These are phyloP conservation scores for Hydrophis major DNA, from an alignment of 2,797 vertebrate genomes.

Conservation along the genomic window DNA sequence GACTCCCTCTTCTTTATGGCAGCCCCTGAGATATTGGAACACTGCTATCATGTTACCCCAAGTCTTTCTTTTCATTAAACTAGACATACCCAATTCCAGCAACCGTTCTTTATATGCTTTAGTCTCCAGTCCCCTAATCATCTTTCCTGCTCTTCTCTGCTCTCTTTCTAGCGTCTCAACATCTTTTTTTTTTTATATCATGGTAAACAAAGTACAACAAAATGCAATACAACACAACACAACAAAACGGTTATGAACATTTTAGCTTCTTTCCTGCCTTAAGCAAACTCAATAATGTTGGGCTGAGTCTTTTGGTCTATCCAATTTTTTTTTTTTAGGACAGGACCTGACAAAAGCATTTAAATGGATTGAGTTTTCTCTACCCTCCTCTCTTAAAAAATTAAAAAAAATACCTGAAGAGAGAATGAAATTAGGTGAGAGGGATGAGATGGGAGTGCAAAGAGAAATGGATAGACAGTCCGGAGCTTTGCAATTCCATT, in stretches of 20 bases:
- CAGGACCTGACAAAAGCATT: slow-evolving; percentile 59
- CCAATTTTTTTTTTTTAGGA: slow-evolving; percentile 37
- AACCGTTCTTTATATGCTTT: background rate
- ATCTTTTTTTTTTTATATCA: background rate
- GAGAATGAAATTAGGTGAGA: slow-evolving; percentile 37
- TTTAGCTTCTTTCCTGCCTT: slow-evolving; percentile 39
- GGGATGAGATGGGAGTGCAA: background rate
- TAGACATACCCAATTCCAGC: too few relatives aligned
- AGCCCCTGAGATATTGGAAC: too few relatives aligned
- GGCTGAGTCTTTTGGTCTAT: slow-evolving; percentile 30
- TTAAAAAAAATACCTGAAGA: background rate
- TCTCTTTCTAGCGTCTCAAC: background rate
- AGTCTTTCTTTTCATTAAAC: too few relatives aligned
- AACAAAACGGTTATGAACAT: slow-evolving; percentile 1
- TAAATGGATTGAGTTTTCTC: slow-evolving; percentile 42
- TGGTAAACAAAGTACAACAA: background rate
- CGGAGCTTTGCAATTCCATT: slow-evolving; percentile 36
- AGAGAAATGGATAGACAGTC: slow-evolving; percentile 19
- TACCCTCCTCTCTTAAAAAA: background rate
- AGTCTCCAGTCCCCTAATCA: background rate
- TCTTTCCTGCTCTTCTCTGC: background rate
- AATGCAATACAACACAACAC: too few relatives aligned
- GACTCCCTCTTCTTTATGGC: too few relatives aligned
- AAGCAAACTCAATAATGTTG: slow-evolving; percentile 41
- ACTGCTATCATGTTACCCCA: too few relatives aligned